Conservation (phyloP, 2,113 vertebrate species). For the Herpailurus yagouaroundi region DNA sequence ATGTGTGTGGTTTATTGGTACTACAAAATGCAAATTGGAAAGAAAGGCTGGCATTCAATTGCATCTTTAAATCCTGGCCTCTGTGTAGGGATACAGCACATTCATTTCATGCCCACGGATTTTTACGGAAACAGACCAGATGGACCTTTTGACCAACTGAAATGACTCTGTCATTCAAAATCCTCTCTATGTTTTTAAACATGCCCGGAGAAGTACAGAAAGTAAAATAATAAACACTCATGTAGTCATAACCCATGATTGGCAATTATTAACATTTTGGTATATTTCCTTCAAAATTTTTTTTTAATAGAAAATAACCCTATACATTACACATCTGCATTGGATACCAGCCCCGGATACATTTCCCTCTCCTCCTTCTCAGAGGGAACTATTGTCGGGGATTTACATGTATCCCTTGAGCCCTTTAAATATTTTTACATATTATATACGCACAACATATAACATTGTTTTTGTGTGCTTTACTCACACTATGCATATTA, state of each 20-base stretch:
- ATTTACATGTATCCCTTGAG: background rate
- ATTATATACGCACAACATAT: rapidly evolving
- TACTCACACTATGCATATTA: background rate
- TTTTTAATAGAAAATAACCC: background rate
- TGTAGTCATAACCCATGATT: background rate
- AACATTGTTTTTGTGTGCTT: background rate
- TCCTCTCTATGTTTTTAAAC: background rate
- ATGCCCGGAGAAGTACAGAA: background rate
- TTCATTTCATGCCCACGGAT: background rate
- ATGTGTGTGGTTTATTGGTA: conserved; percentile 40
- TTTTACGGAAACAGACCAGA: background rate
- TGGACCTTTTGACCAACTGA: background rate
- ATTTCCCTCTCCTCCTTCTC: background rate
- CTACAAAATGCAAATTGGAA: conserved; percentile 47
- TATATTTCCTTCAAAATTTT: background rate
- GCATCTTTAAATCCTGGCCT: background rate
- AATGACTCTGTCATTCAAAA: background rate
- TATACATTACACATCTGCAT: background rate
- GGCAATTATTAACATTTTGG: background rate
- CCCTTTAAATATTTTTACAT: background rate
- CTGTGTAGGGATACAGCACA: rapidly evolving
- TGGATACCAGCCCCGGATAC: background rate
- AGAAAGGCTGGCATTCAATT: background rate
- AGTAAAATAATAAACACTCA: background rate
- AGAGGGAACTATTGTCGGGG: background rate